These are phyloP conservation scores for Malacoraja senta DNA, from an alignment of 2,797 vertebrate species.

Conservation along the genomic window DNA sequence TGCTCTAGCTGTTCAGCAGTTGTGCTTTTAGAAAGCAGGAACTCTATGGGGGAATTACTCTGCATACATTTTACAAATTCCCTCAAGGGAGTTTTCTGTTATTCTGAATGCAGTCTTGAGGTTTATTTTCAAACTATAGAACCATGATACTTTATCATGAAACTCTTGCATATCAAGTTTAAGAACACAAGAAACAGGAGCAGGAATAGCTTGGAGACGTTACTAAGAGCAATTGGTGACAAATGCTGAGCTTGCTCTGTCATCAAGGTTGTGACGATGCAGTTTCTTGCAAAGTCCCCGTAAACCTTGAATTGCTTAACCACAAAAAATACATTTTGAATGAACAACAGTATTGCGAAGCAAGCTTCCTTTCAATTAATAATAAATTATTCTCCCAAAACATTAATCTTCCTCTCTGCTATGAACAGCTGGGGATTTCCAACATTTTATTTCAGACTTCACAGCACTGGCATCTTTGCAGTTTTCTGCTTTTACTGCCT, in stretches of 20 bases:
- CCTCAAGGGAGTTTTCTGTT: neutral
- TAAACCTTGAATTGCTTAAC: too few relatives aligned
- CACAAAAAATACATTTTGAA: too few relatives aligned
- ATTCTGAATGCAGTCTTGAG: neutral
- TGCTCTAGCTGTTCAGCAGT: neutral
- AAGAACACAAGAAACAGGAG: too few relatives aligned
- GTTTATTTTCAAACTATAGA: neutral
- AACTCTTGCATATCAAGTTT: neutral
- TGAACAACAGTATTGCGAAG: neutral
- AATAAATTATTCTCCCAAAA: neutral
- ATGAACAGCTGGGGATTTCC: too few relatives aligned
- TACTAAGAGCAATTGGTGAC: too few relatives aligned
- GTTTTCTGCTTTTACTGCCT: neutral
- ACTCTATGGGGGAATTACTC: neutral
- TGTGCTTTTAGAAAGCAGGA: neutral
- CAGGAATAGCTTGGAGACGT: too few relatives aligned
- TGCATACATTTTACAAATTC: constrained; percentile 9
- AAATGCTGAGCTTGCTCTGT: too few relatives aligned
- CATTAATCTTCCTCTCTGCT: neutral
- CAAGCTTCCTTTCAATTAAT: neutral
- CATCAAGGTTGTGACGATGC: too few relatives aligned
- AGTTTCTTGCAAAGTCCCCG: too few relatives aligned
- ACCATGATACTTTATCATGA: neutral
- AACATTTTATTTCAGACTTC: too few relatives aligned
- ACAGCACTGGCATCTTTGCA: neutral